phyloP scores from a whole-genome alignment of 2,888 invertebrate genomes.

The Acholoe squamosa region DNA sequence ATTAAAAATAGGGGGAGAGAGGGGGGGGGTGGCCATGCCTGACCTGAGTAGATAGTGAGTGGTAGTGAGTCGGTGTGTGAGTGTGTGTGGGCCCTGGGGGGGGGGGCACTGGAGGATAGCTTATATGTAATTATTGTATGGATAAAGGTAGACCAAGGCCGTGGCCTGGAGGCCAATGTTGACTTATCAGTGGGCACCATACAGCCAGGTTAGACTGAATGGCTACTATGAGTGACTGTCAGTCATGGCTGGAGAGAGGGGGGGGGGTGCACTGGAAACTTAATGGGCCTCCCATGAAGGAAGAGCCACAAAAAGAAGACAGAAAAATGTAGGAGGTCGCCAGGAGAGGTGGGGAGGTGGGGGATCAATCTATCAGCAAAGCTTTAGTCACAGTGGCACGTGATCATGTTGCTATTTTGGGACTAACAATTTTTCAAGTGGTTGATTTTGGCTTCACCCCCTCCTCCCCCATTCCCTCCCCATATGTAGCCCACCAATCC shows the following conservation, averaged over 20 bases:
- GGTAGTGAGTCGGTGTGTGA: too few relatives aligned
- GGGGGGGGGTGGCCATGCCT: neutral
- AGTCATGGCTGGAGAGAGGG: too few relatives aligned
- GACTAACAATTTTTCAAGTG: constrained; percentile 55
- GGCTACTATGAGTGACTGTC: constrained; percentile 16
- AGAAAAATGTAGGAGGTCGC: too few relatives aligned
- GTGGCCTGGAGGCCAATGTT: neutral
- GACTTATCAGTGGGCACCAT: constrained; percentile 2
- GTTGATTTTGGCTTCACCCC: neutral
- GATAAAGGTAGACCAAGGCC: neutral
- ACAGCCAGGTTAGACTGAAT: neutral
- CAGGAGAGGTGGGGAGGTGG: neutral
- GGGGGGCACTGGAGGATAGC: neutral
- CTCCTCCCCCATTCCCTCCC: constrained; percentile 7
- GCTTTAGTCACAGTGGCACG: constrained; percentile 35
- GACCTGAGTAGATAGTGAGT: neutral
- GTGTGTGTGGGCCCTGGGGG: neutral
- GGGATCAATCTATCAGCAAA: constrained; percentile 37
- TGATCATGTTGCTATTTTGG: constrained; percentile 53
- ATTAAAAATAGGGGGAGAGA: neutral
- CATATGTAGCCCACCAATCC: neutral
- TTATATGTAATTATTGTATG: constrained; percentile 23
- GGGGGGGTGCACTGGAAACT: neutral
- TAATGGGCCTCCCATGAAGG: neutral
- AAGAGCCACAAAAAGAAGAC: neutral